Conservation (phyloP, 2,113 vertebrate genomes). For the Capra hircus region DNA sequence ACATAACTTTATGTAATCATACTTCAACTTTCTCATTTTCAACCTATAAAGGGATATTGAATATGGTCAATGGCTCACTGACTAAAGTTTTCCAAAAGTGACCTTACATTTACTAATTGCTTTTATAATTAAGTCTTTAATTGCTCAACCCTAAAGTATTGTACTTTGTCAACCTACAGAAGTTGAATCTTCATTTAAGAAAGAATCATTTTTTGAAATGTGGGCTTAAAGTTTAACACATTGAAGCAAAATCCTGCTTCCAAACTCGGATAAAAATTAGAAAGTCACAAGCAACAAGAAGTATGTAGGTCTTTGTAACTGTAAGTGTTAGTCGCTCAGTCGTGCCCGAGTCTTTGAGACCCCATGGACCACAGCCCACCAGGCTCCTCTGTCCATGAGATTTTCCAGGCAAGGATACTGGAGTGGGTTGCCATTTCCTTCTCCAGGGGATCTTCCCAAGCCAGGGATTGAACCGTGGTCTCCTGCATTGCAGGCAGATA, state of each 20-base stretch:
- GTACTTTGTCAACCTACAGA: background rate
- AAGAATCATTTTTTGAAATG: conserved; percentile 14
- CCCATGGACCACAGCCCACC: too few species aligned
- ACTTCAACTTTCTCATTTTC: conserved; percentile 1
- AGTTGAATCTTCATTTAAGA: conserved; percentile 33
- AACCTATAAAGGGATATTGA: background rate
- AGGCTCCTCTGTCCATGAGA: too few species aligned
- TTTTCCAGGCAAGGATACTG: too few species aligned
- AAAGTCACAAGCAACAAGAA: background rate
- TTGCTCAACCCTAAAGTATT: background rate
- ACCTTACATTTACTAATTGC: conserved; percentile 14
- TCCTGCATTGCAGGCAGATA: too few species aligned
- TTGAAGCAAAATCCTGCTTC: conserved; percentile 19
- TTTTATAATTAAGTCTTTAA: conserved; percentile 31
- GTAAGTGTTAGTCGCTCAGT: too few species aligned
- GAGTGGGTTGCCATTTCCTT: too few species aligned
- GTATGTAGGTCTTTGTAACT: background rate
- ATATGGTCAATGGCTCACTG: background rate
- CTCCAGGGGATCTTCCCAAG: too few species aligned
- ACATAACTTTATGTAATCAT: background rate
- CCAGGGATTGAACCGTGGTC: too few species aligned
- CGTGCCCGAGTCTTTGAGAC: too few species aligned
- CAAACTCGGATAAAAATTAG: background rate
- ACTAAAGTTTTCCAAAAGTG: conserved; percentile 26
- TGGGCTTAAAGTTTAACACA: conserved; percentile 3